phyloP scores from a whole-genome alignment of 2,113 vertebrate genomes.

The Chlamydotis undulata region DNA sequence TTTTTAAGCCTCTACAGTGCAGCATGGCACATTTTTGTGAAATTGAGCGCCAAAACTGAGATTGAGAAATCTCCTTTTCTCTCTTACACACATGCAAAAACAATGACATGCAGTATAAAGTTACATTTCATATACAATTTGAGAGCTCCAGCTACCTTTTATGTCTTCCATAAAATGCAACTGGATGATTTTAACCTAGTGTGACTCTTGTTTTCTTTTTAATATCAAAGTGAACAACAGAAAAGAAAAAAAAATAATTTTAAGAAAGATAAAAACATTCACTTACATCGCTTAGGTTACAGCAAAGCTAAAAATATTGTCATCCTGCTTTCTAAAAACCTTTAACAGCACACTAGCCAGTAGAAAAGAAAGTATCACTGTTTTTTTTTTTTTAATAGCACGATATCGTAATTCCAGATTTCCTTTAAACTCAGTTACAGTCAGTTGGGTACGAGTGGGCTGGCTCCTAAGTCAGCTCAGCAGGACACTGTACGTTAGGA shows the following conservation, averaged over 20 bases:
- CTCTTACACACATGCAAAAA: neutral
- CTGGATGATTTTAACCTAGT: neutral
- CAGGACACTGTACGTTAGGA: neutral
- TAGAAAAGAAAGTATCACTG: neutral
- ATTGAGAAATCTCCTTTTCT: neutral
- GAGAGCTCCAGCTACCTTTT: neutral
- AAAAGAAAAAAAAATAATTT: neutral
- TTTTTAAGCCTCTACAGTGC: neutral
- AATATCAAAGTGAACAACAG: neutral
- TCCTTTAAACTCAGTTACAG: neutral
- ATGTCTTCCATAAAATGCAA: neutral
- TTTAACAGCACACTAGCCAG: neutral
- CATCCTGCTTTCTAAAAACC: neutral
- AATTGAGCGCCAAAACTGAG: neutral
- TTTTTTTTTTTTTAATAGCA: neutral
- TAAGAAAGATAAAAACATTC: neutral
- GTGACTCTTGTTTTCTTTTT: neutral
- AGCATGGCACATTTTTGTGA: neutral
- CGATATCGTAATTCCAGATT: neutral
- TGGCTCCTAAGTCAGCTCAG: neutral
- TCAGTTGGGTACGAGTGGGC: rapidly evolving
- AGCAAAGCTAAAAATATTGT: neutral
- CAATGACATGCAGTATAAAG: neutral
- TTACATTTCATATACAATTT: neutral
- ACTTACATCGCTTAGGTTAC: neutral